A percentile compares a stretch with the other conserved stretches of the same genome.
These are phyloP conservation scores for Eremobia ochroleuca DNA, from an alignment of 2,888 invertebrate genomes.

Conservation along the genomic window DNA sequence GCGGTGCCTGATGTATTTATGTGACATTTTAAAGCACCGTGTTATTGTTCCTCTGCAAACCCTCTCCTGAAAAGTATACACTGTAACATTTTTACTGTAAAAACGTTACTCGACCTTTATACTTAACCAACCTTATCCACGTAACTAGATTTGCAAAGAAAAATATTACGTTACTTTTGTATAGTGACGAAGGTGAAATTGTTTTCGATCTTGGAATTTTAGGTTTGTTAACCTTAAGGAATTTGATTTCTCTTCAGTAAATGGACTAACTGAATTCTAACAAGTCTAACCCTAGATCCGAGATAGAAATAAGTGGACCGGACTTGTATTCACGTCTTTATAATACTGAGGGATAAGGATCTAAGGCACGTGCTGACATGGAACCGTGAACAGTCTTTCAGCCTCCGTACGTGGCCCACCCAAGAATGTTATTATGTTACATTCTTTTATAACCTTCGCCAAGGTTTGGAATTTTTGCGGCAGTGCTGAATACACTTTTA, in stretches of 20 bases:
- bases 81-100: constrained; percentile 7
- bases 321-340: constrained; percentile 58
- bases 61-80: constrained; percentile 12
- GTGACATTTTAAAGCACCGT: constrained; percentile 33
- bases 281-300: constrained; percentile 35
- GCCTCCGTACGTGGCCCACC: constrained; percentile 70
- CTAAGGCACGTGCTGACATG: constrained; percentile 69
- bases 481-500: constrained; percentile 71
- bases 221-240: constrained; percentile 9
- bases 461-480: constrained; percentile 72
- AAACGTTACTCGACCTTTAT: constrained; percentile 14
- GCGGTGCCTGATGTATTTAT: constrained; percentile 29
- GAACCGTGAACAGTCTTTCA: constrained; percentile 70
- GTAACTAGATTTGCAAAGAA: constrained; percentile 14
- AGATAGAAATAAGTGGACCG: constrained; percentile 47
- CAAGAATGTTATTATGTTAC: constrained; percentile 75
- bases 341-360: constrained; percentile 59
- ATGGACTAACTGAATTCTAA: constrained; percentile 38
- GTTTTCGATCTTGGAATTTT: constrained; percentile 24
- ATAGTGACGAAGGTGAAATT: constrained; percentile 12
- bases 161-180: constrained; percentile 25
- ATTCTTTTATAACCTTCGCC: constrained; percentile 74
- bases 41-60: constrained; percentile 36
- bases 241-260: constrained; percentile 39
- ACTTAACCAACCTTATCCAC: constrained; percentile 3